Evolutionary conservation across 2,888 invertebrate genomes (phyloP), one percentile per base, ranked within the genome.

Genomic region (Flexamia atlantica): DNA sequence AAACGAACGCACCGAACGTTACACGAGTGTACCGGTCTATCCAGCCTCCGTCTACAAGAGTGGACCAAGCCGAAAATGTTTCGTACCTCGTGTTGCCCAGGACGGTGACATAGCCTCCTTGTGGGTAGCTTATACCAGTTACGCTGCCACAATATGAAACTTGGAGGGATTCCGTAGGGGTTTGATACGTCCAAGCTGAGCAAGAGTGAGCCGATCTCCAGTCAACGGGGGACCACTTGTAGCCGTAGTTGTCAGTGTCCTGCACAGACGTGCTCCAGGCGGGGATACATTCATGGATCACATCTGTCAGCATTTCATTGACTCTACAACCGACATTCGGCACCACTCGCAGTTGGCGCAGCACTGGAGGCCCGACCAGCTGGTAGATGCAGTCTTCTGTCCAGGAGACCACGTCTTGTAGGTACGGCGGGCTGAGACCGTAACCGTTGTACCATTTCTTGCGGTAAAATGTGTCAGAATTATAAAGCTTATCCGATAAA

Each of bases 331-430:
- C 12, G 3, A 23, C 10, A 23, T 53, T 64, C 5, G 64, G 28
- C 1, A 64, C 64, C 20, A 64, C 64, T 25, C 64, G 9, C 1
- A 64, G 64, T 28, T 64, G 64, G 14, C 64, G 64, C 30, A 64
- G 30, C 20, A 28, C 12, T 10, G 64, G 64, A 12, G 14, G 10
- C 1, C 64, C 25, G 30, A 64, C 4, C 14, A 64, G 30, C 14
- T 64, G 64, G 30, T 64, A 3, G 12, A 30, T 64, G 14, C 25
- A 64, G n/a, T 64, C 64, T 9, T 28, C 28, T 17, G 64, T 28
- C 64, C 64, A 64, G 30, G 64, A 64, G 9, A 17, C n/a, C 0
- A 30, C 20, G 64, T 64, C 64, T 64, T 64, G 64, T 1, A 30
- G 17, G n/a, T 64, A 25, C 64, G 14, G 30, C 3, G 64, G 30